Percentiles rank a stretch among this genome's conserved stretches.
Conservation (phyloP, 2,797 vertebrate species). For the Enteromius radiatus region DNA sequence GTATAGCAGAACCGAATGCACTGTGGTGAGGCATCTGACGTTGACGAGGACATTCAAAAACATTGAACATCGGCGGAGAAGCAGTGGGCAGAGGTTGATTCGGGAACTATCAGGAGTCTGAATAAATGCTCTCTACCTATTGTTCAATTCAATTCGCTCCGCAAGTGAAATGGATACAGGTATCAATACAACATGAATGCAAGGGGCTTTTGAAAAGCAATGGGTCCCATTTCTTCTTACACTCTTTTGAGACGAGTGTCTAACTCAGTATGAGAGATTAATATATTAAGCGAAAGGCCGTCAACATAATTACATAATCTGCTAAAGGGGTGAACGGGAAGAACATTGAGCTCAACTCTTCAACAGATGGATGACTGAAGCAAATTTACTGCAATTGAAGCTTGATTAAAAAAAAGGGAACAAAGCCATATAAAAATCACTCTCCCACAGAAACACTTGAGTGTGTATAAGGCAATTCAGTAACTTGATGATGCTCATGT, state of each 20-base stretch:
- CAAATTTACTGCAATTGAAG: constrained; percentile 27
- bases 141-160: background rate
- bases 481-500: constrained; percentile 36
- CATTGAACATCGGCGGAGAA: constrained; percentile 46
- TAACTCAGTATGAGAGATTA: background rate
- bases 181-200: background rate
- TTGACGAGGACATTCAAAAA: constrained; percentile 61
- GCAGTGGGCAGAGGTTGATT: constrained; percentile 3
- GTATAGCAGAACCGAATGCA: constrained; percentile 59
- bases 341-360: constrained; percentile 19
- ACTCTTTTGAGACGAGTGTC: background rate
- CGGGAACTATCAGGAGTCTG: background rate
- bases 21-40: constrained; percentile 53
- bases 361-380: constrained; percentile 1
- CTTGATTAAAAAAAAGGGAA: constrained; percentile 39
- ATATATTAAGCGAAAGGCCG: background rate
- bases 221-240: background rate
- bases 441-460: constrained; percentile 47
- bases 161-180: background rate
- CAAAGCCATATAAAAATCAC: constrained; percentile 25
- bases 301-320: background rate
- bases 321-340: background rate
- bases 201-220: background rate
- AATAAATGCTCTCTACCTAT: constrained; percentile 1
- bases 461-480: constrained; percentile 54